Conservation (phyloP, 2,113 vertebrate species). For the Dipodomys ordii region DNA sequence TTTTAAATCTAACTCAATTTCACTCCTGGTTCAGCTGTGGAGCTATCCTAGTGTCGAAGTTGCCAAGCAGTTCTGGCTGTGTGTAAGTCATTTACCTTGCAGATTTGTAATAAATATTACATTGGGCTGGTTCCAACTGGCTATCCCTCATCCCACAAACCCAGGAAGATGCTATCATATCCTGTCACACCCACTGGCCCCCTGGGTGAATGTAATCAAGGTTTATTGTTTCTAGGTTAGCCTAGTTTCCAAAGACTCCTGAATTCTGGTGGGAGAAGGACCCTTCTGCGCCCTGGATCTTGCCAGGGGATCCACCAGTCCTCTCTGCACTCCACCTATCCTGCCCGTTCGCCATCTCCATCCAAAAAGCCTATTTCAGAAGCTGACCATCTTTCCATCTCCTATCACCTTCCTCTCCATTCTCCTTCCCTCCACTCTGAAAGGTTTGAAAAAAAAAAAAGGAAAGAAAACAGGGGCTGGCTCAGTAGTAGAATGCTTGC, state of each 20-base stretch:
- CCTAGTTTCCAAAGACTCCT: neutral
- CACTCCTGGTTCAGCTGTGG: neutral
- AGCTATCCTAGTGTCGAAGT: neutral
- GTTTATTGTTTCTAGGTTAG: neutral
- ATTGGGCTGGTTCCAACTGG: neutral
- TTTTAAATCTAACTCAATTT: conserved; percentile 3
- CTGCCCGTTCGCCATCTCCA: neutral
- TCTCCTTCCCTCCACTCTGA: neutral
- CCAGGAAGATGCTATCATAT: neutral
- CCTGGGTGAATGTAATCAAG: neutral
- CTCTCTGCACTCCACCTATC: neutral
- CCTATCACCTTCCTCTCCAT: neutral
- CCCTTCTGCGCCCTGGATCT: neutral
- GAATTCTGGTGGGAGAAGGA: neutral
- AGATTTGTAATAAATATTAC: neutral
- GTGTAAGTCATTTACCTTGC: neutral
- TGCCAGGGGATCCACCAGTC: neutral
- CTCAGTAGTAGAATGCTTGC: no score
- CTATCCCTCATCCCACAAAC: neutral
- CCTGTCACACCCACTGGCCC: neutral
- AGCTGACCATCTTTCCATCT: neutral
- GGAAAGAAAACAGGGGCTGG: no score
- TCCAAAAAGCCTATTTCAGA: neutral
- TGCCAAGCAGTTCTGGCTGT: neutral
- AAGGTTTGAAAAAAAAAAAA: neutral